phyloP scores from a whole-genome alignment of 2,797 vertebrate genomes.

The Mormyrus proboscirostris region DNA sequence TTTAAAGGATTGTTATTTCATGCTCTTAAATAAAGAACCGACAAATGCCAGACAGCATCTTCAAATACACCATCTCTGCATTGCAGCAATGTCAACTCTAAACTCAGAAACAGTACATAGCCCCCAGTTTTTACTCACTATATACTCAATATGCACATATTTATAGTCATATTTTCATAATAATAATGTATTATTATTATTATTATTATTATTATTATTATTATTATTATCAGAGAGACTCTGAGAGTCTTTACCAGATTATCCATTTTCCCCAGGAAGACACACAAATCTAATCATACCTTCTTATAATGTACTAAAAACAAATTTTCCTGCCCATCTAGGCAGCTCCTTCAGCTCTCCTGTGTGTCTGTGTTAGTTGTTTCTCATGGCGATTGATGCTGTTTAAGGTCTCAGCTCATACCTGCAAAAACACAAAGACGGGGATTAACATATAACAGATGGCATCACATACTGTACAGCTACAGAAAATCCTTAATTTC shows the following conservation, averaged over 20 bases:
- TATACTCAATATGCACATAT: neutral
- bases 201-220: no score
- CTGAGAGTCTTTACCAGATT: neutral
- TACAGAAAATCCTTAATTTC: slow-evolving; percentile 35
- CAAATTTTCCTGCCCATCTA: slow-evolving; percentile 30
- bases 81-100: neutral
- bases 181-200: neutral
- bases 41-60: neutral
- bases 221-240: neutral
- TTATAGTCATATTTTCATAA: neutral
- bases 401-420: slow-evolving; percentile 39
- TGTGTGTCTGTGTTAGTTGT: slow-evolving; percentile 6
- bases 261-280: neutral
- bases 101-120: neutral
- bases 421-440: slow-evolving; percentile 32
- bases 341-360: slow-evolving; percentile 29
- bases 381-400: slow-evolving; percentile 24
- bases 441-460: slow-evolving; percentile 31
- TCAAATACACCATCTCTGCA: neutral
- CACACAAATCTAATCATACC: neutral
- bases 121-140: neutral
- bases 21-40: neutral
- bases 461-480: slow-evolving; percentile 24
- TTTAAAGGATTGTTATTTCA: neutral
- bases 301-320: slow-evolving; percentile 4